Base-by-base conservation (phyloP, 2,797 vertebrate genomes). In the Leptoclinus maculatus region DNA sequence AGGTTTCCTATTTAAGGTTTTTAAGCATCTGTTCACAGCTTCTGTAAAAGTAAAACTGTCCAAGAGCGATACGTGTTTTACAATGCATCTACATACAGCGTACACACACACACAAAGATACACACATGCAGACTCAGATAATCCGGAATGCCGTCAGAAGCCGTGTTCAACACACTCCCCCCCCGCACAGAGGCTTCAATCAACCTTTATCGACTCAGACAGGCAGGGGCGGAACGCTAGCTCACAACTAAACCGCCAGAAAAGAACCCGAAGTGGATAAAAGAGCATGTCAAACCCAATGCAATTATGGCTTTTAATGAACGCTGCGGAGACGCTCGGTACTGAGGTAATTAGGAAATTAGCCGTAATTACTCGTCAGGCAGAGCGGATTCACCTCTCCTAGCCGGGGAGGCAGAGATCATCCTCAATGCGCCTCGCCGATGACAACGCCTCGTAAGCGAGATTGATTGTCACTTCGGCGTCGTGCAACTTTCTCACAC, bases 271-370 rank as follows among this genome's bases (percentile, higher is more conserved):
- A 91, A 92, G 88, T 86, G 88, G 87, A 90, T 90, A 87, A 90
- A 93, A 89, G 92, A 92, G 87, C 88, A 90, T 92, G 93, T 95
- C 92, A 93, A 93, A 17, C 89, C 76, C 88, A 87, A 91, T 88
- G 92, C 92, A 95, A 95, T 95, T 94, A 95, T 87, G 88, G 88
- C 90, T 88, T 94, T 90, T 94, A 95, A 95, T 95, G 92, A 95
- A 94, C 78, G 87, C 83, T 82, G 90, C 87, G 86, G 90, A 88
- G 88, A 86, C 87, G 87, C 92, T 85, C 82, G 65, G 74, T 83
- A 80, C 84, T 76, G 82, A 82, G 87, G 87, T 94, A 94, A 94
- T 95, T 94, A 91, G 92, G 88, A 92, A 94, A 94, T 95, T 92
- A 93, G 89, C 75, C 73, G 56, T 94, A 94, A 94, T 94, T 94